Evolutionary conservation across 1,140 invertebrate species (phyloP), one percentile per base, ranked within the genome.

Genomic region (Drosophila saltans): DNA sequence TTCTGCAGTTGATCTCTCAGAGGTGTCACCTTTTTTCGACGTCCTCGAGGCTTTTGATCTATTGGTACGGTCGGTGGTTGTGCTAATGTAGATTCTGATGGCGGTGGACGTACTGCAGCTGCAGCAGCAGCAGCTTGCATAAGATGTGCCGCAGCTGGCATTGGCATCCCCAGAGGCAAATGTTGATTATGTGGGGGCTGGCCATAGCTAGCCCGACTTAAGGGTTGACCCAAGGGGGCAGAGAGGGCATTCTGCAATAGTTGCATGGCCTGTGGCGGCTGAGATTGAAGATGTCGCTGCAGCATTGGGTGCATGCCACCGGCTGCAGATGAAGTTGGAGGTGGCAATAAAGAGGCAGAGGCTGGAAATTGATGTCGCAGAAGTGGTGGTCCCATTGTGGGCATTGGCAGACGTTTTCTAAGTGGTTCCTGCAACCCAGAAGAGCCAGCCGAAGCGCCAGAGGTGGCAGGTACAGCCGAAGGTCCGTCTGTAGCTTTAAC

Each of bases 391-490:
- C 91, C 86, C 68, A 91, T 83, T 11, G 91, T 92, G 24, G 91
- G 91, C 90, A 92, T 92, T 9, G 91, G 91, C n/a, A 92, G 65
- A 7, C 92, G 89, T 72, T 93, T 93, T 41, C 91, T 77, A 21
- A 91, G 90, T 6, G 92, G 91, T 63, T 91, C 91, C 66, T 91
- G 91, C 21, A 92, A 33, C 0, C 84, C 89, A 5, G 92, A 90
- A 0, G 69, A 24, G 41, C 52, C 1, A 28, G 65, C 63, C n/a
- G n/a, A 7, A 61, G 60, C 28, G 28, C 64, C 21, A 66, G 66
- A 58, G 41, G 30, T 92, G 66, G 59, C 30, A 2, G 10, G 7
- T 0, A 39, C 66, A 1, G 90, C 75, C 1, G 69, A 10, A 56
- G 45, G 7, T 52, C 69, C 71, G 16, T 28, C 6, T 40, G 60